Evolutionary conservation across 2,888 invertebrate species (phyloP), one percentile per base, ranked within the genome.

Genomic region (Tupiocoris notatus): DNA sequence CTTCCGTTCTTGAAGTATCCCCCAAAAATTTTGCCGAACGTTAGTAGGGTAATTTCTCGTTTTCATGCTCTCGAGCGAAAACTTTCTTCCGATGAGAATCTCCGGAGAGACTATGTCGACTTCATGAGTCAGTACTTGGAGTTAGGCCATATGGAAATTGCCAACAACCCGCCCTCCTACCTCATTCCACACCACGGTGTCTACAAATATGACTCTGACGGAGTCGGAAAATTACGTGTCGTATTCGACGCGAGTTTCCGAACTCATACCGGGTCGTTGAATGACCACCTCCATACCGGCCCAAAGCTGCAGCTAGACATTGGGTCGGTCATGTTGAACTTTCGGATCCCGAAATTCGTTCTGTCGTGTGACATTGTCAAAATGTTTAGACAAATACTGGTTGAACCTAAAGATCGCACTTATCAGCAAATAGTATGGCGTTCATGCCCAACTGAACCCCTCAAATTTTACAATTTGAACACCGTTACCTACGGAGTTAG

Each of bases 151-250:
- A 74, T 74, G 74, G 9, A 1, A 2, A 0, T 1, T n/a, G 25
- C 75, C 24, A 6, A 2, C 1, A 2, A 0, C 3, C 66, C 66
- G 12, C n/a, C 23, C 16, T 12, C 18, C 20, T 75, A 59, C 65
- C 0, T 65, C 59, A 54, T 75, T 9, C 75, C 75, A 0, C 77
- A 67, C 22, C 77, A 74, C 24, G 21, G 59, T 2, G 67, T 77
- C 16, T 6, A 22, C 12, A 77, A 77, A 16, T 16, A 63, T 3
- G 63, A 70, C 7, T 25, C 25, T 6, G 24, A 9, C 20, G 21
- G 20, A 1, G 58, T 57, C 9, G 1, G 7, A 0, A 77, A 77
- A 20, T 18, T 77, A 1, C 57, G 66, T 6, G 66, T 77, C 1
- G 77, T 77, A 0, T 77, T 77, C 16, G 77, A 77, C 54, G 76